phyloP scores from a whole-genome alignment of 2,113 vertebrate genomes.

The Panurus biarmicus region DNA sequence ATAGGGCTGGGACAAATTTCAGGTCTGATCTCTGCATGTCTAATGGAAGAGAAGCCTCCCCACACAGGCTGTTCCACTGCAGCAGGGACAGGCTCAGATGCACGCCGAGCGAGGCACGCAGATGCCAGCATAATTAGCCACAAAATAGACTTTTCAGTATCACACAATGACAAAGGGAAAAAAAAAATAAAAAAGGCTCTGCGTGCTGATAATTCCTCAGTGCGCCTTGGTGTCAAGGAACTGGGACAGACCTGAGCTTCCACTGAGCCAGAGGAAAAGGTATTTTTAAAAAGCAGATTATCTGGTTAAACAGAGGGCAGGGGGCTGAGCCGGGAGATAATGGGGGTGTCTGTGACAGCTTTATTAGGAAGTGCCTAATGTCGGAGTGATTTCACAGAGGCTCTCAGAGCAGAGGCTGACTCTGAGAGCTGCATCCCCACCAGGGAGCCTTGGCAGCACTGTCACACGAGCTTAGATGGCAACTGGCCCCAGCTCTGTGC shows the following conservation, averaged over 20 bases:
- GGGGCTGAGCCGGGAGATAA: slow-evolving; percentile 45
- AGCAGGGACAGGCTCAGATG: not conserved
- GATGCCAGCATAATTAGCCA: slow-evolving; percentile 52
- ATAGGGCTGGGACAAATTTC: not conserved
- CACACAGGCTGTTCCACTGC: not conserved
- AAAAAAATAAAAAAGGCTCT: not conserved
- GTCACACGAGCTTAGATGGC: not conserved
- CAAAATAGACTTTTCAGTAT: slow-evolving; percentile 36
- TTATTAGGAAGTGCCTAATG: slow-evolving; percentile 61
- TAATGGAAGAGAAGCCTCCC: not conserved
- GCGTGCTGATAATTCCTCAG: slow-evolving; percentile 9
- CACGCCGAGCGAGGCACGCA: not conserved
- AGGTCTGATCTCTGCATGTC: not conserved
- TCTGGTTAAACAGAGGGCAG: slow-evolving; percentile 69
- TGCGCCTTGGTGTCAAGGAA: not conserved
- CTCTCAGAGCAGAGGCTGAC: not conserved
- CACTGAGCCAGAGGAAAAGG: slow-evolving; percentile 53
- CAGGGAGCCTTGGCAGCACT: not conserved
- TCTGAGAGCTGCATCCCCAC: not conserved
- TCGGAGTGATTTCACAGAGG: slow-evolving; percentile 38
- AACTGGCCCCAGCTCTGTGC: not conserved
- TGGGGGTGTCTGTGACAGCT: slow-evolving; percentile 59
- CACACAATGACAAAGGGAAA: slow-evolving; percentile 16
- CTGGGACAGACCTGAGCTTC: slow-evolving; percentile 49
- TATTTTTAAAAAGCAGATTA: slow-evolving; percentile 64